Evolutionary conservation across 1,140 invertebrate genomes (phyloP), one percentile per base, ranked within the genome.

Genomic region (Drosophila athabasca): DNA sequence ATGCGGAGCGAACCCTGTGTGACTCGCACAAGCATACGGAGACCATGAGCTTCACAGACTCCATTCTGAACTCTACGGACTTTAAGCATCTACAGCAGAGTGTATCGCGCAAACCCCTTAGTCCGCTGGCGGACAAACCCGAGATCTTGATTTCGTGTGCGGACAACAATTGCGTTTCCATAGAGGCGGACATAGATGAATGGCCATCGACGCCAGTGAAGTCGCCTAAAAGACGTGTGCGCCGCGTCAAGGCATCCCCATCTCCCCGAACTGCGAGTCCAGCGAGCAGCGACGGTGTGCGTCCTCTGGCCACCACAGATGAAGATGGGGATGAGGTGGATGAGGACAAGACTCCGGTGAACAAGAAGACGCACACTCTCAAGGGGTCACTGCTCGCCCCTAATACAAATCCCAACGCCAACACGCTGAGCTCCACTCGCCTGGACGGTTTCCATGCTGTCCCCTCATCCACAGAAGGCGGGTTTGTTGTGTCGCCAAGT

Each of bases 11-110:
- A 3, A 85, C 81, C 0, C 15, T 81, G 4, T 82, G 81, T 49
- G 71, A 66, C 31, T 66, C 76, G 0, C 72, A 66, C 9, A 87
- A 72, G 48, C 39, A 68, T 9, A 51, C 67, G 2, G 83, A 88
- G 17, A 91, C 90, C 3, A 81, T 91, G 74, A 91, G 90, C 24
- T 91, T 91, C 44, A 89, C 73, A 0, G 90, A 91, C 50, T 91
- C 90, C 1, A 22, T 91, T 2, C 43, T 91, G 17, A 80, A 91
- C 44, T 76, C 76, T 0, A 73, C 81, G 2, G 90, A 90, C 7
- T 80, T 91, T 44, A 77, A 69, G 7, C 55, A 87, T 24, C n/a
- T 89, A 5, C 77, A 90, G 22, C 43, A 69, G 6, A 91, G 83
- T 51, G 66, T 71, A 1, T 59, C 62, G 15, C 83, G 90, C 0